Conservation (phyloP, 1,140 invertebrate species). For the Fopius arisanus region DNA sequence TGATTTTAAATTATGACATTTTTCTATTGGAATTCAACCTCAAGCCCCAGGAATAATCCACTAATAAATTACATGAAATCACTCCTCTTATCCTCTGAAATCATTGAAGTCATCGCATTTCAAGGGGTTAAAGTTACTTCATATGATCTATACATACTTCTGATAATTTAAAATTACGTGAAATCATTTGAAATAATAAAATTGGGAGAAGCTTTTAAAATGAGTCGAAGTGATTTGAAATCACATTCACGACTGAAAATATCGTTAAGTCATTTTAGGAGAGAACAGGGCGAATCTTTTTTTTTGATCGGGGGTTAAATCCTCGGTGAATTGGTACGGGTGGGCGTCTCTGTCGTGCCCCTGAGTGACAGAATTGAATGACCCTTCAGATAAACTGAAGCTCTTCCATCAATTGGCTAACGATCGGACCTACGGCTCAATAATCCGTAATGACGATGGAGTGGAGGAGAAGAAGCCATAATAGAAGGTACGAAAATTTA, state of each 20-base stretch:
- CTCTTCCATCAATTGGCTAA: constrained; percentile 12
- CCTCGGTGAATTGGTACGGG: neutral
- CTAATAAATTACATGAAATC: no score
- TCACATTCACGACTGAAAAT: no score
- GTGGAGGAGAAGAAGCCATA: neutral
- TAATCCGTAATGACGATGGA: constrained; percentile 24
- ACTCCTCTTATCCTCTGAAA: no score
- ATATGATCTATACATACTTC: no score
- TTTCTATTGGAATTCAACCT: neutral
- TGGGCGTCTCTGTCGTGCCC: neutral
- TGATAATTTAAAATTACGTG: no score
- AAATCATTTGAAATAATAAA: no score
- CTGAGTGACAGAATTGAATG: neutral
- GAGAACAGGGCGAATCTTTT: neutral
- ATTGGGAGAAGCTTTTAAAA: no score
- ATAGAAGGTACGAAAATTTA: constrained; percentile 20
- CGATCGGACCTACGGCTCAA: constrained; percentile 21
- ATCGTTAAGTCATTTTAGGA: neutral
- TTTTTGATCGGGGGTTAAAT: neutral
- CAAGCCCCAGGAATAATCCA: neutral
- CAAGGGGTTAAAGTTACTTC: no score
- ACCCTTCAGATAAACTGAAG: neutral
- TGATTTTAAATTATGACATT: no score
- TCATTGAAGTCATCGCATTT: no score
- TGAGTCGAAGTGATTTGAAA: no score